A percentile compares a stretch with the other conserved stretches of the same genome.
phyloP scores from a whole-genome alignment of 2,888 invertebrate genomes.

The Argyresthia goedartella region DNA sequence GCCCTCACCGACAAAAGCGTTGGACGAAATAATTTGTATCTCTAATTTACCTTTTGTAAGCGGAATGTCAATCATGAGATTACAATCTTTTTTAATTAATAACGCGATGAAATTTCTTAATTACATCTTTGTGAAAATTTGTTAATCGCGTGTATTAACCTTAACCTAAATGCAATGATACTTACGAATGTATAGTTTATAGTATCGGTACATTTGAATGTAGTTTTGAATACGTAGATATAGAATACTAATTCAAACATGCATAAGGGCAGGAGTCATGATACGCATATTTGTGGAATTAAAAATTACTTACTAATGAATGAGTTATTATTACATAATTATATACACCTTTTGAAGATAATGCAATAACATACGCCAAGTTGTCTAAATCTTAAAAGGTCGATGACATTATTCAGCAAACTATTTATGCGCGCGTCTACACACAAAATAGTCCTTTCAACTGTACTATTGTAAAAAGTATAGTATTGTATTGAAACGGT shows the following conservation, averaged over 20 bases:
- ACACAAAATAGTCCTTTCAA: conserved; percentile 40
- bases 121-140: conserved; percentile 2
- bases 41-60: background rate
- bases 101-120: background rate
- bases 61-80: conserved; percentile 1
- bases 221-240: background rate
- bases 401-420: conserved; percentile 34
- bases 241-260: background rate
- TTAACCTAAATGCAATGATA: background rate
- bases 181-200: background rate
- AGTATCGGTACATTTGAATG: background rate
- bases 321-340: background rate
- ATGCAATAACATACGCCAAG: background rate
- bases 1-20: conserved; percentile 33
- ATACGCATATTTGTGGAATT: background rate
- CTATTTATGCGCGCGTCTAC: conserved; percentile 37
- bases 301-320: no score
- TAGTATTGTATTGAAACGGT: conserved; percentile 37
- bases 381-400: conserved; percentile 22
- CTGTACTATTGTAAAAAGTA: conserved; percentile 39
- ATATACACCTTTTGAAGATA: background rate
- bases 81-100: conserved; percentile 3
- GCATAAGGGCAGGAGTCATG: background rate
- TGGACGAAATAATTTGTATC: conserved; percentile 1
- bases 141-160: background rate